A percentile compares a stretch with the other conserved stretches of the same genome.
phyloP scores from a whole-genome alignment of 2,888 invertebrate species.

The Cosmia trapezina region DNA sequence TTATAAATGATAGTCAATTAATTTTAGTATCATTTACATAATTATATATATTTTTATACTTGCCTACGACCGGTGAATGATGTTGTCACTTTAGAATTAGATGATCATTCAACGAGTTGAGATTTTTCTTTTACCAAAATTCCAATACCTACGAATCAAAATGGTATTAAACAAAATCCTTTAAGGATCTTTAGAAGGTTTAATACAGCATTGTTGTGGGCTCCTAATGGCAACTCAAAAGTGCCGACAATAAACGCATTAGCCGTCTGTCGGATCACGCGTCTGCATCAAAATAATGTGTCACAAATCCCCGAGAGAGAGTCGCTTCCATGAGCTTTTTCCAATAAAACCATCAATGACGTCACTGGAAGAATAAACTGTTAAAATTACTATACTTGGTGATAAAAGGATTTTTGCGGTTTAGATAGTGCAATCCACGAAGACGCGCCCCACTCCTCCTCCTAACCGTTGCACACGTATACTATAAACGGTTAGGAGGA shows the following conservation, averaged over 20 bases:
- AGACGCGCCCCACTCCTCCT: too few species aligned
- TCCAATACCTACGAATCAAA: not conserved
- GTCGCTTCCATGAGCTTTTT: conserved; percentile 65
- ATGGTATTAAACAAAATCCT: conserved; percentile 17
- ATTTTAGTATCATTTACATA: conserved; percentile 47
- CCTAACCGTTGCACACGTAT: too few species aligned
- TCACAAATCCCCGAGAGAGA: conserved; percentile 71
- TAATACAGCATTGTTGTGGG: conserved; percentile 76
- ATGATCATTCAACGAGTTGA: conserved; percentile 8
- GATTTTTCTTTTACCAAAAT: conserved; percentile 5
- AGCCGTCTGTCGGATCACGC: conserved; percentile 81
- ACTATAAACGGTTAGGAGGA: too few species aligned
- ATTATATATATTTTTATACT: not conserved
- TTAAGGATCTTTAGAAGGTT: conserved; percentile 46
- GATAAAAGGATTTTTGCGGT: conserved; percentile 37
- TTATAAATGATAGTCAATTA: conserved; percentile 34
- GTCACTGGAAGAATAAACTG: conserved; percentile 15
- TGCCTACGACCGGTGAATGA: conserved; percentile 9
- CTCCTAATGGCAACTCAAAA: conserved; percentile 81
- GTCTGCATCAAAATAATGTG: conserved; percentile 71
- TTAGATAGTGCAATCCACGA: too few species aligned
- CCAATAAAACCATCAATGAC: conserved; percentile 55
- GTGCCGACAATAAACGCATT: conserved; percentile 84
- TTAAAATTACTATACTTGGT: conserved; percentile 5
- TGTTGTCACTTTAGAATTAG: conserved; percentile 24